Percentiles rank a stretch among this genome's conserved stretches.
Evolutionary conservation across 2,888 invertebrate species (phyloP).

Genomic region (Polydrusus tereticollis): DNA sequence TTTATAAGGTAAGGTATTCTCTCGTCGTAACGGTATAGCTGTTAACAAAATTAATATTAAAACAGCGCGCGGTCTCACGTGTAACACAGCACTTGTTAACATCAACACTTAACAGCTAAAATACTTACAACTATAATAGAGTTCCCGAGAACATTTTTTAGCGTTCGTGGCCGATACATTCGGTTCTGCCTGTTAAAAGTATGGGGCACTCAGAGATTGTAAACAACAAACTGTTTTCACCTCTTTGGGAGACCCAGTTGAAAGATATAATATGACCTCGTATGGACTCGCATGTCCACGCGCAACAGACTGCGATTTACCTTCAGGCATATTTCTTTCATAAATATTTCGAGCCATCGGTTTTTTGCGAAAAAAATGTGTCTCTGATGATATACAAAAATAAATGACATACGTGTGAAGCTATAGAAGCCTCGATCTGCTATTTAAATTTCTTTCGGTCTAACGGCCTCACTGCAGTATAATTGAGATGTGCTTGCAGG

Average conservation of each 20-base stretch:
- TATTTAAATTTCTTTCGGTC: too few relatives aligned
- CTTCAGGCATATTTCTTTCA: constrained; percentile 32
- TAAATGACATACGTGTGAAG: too few relatives aligned
- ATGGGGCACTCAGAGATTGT: constrained; percentile 61
- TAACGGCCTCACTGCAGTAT: background rate
- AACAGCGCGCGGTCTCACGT: constrained; percentile 43
- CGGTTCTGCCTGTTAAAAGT: constrained; percentile 41
- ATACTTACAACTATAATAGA: constrained; percentile 60
- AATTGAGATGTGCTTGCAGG: background rate
- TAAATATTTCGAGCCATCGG: constrained; percentile 12
- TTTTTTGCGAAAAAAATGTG: constrained; percentile 1
- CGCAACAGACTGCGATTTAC: constrained; percentile 48
- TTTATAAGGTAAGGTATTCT: constrained; percentile 39
- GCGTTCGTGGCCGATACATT: constrained; percentile 30
- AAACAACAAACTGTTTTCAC: constrained; percentile 64
- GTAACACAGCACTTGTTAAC: constrained; percentile 38
- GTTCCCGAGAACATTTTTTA: constrained; percentile 59
- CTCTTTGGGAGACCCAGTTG: constrained; percentile 64
- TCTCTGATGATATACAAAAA: background rate
- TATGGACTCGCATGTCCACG: constrained; percentile 64
- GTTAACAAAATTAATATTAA: constrained; percentile 45
- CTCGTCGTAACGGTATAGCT: constrained; percentile 43
- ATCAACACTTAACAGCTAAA: constrained; percentile 30
- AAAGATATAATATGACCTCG: constrained; percentile 63
- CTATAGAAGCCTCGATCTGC: too few relatives aligned